phyloP scores from a whole-genome alignment of 2,888 invertebrate species.

The Drosophila leonis region DNA sequence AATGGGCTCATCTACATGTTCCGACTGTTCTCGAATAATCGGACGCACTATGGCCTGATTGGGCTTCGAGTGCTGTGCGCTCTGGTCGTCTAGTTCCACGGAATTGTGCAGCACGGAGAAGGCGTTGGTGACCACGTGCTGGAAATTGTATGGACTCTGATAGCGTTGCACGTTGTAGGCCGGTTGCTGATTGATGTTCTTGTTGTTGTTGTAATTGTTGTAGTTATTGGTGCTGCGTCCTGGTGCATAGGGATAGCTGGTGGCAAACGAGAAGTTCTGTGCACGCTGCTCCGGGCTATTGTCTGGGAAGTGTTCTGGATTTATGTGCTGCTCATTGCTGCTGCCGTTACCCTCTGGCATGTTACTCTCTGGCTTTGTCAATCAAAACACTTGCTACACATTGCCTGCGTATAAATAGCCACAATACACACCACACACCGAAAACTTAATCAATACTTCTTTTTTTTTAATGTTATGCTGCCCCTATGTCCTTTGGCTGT shows the following conservation, averaged over 20 bases:
- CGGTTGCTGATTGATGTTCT: slow-evolving; percentile 38
- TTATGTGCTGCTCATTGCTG: slow-evolving; percentile 60
- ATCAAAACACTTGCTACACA: slow-evolving; percentile 19
- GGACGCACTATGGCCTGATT: slow-evolving; percentile 87
- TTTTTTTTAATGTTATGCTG: slow-evolving; percentile 41
- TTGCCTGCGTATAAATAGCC: slow-evolving; percentile 51
- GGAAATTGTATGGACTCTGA: slow-evolving; percentile 65
- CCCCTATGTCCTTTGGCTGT: slow-evolving; percentile 30
- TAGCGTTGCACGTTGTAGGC: slow-evolving; percentile 63
- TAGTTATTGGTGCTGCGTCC: slow-evolving; percentile 46
- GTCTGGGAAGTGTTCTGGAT: slow-evolving; percentile 72
- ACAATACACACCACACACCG: slow-evolving; percentile 35
- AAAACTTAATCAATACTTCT: slow-evolving; percentile 73
- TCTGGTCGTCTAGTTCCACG: slow-evolving; percentile 53
- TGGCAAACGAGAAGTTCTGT: slow-evolving; percentile 81
- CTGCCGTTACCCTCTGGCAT: slow-evolving; percentile 55
- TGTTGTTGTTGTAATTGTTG: slow-evolving; percentile 16
- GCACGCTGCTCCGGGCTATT: slow-evolving; percentile 64
- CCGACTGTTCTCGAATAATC: slow-evolving; percentile 82
- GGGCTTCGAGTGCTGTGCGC: slow-evolving; percentile 82
- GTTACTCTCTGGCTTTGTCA: slow-evolving; percentile 54
- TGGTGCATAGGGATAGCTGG: slow-evolving; percentile 74
- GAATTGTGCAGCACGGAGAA: slow-evolving; percentile 71
- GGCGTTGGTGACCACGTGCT: slow-evolving; percentile 75
- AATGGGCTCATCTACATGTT: slow-evolving; percentile 45